Evolutionary conservation across 2,797 vertebrate genomes (phyloP), one percentile per base, ranked within the genome.

Genomic region (Pangasius larnaudii): DNA sequence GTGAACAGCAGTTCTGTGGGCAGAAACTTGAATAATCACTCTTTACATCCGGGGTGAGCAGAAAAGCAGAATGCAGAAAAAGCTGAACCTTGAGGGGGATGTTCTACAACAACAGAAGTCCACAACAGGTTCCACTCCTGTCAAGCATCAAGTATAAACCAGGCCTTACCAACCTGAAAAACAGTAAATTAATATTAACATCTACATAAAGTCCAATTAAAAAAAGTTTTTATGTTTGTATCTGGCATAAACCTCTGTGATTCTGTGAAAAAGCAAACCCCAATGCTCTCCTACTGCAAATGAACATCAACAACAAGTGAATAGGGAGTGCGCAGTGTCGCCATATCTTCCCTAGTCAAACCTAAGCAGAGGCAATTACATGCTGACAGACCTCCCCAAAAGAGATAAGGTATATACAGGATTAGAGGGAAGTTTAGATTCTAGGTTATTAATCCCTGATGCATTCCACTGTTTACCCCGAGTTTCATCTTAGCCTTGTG

Each of bases 401-500:
- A 81, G 63, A 42, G 85, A 71, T 56, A 42, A 67, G 72, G 77
- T 59, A 81, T 39, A 82, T 36, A 10, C n/a, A 14, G 49, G 49
- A 78, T n/a, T 67, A 84, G 36, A 85, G 58, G 67, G 5, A 78
- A 53, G 49, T 49, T 85, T 88, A 42, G 82, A 46, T 63, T 59
- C 51, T 78, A 67, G 72, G 74, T 88, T 30, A 78, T 80, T 53
- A 88, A 39, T 56, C 79, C 39, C 75, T 83, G 56, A 74, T 5
- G 63, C 46, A 36, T 79, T 88, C 49, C 83, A 19, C 5, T 59
- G 65, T 85, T 81, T 74, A 81, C 56, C 16, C 19, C 39, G 87
- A n/a, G 6, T 59, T 63, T 85, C 65, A 46, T 51, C 42, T 61
- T 33, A 53, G 84, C 14, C 22, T 22, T 5, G 8, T 72, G 65